Evolutionary conservation across 2,888 invertebrate species (phyloP), one percentile per base, ranked within the genome.

Genomic region (Chromoteleia sp.): DNA sequence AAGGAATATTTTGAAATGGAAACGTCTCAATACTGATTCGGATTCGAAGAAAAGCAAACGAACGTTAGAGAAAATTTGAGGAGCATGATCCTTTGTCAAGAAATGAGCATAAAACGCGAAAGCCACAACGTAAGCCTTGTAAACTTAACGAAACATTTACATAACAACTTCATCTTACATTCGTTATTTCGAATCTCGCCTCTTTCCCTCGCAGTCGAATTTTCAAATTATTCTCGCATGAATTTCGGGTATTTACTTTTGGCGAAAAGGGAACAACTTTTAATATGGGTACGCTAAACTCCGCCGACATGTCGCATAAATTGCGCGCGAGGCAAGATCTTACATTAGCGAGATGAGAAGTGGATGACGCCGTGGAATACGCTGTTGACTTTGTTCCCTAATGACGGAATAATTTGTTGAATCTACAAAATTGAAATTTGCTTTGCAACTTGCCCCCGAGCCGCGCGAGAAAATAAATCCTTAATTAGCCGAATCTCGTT

Each of bases 311-410:
- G 25, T 61, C 19, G 15, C 25, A 30, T 52, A 30, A 59, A 54
- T 48, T 56, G 25, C 36, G 39, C 15, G 30, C 3, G 19, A 59
- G 36, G 10, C 8, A 52, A 63, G 45, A 63, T 74, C 45, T 56
- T 63, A 45, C 54, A 74, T 74, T 74, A 63, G 33, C 17, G 41
- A 54, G 63, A 63, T 52, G 63, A 59, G 73, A 63, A 50, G 61
- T 29, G 41, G 43, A 45, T 45, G 48, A 59, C 39, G 17, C 10
- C 12, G 39, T 2, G 36, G 36, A 36, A 45, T 33, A 19, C 50
- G 36, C 59, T 54, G 63, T 54, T 73, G 63, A 63, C 29, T 74
- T 54, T 48, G 52, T 54, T 10, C 52, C 14, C 29, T 61, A 63
- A 45, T 50, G 63, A 45, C 50, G 56, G 39, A 54, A 74, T 74